Evolutionary conservation across 2,888 invertebrate species (phyloP).

Genomic region (Galeopsomyia nigrocyanea): DNA sequence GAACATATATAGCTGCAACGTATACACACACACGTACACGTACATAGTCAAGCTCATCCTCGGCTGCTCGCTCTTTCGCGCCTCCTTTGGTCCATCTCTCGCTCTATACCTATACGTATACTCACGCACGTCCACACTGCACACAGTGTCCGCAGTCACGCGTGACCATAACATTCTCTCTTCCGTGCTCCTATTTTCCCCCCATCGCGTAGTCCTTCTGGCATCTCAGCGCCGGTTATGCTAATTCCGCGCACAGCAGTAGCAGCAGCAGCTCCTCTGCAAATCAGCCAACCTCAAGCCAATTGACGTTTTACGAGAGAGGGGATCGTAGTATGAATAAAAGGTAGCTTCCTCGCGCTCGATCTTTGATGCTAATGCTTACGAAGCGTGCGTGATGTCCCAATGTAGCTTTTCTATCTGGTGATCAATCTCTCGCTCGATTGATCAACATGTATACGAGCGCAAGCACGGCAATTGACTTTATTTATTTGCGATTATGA

Average conservation of each 20-base stretch:
- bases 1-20: too few relatives aligned
- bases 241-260: conserved; percentile 19
- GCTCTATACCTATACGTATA: too few relatives aligned
- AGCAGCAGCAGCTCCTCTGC: background rate
- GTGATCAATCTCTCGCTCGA: too few relatives aligned
- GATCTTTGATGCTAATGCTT: too few relatives aligned
- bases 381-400: too few relatives aligned
- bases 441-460: too few relatives aligned
- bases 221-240: conserved; percentile 18
- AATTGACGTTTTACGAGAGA: conserved; percentile 10
- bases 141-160: conserved; percentile 60
- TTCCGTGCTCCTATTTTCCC: conserved; percentile 40
- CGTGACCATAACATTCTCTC: conserved; percentile 60
- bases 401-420: too few relatives aligned
- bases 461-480: too few relatives aligned
- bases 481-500: too few relatives aligned
- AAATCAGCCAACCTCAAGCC: conserved; percentile 7
- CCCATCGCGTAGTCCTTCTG: background rate
- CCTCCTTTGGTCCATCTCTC: background rate
- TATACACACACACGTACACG: too few relatives aligned
- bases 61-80: conserved; percentile 2
- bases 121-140: conserved; percentile 57
- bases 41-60: background rate
- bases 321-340: conserved; percentile 12
- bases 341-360: too few relatives aligned